phyloP scores from a whole-genome alignment of 2,797 vertebrate species.

The Erethizon dorsatum region DNA sequence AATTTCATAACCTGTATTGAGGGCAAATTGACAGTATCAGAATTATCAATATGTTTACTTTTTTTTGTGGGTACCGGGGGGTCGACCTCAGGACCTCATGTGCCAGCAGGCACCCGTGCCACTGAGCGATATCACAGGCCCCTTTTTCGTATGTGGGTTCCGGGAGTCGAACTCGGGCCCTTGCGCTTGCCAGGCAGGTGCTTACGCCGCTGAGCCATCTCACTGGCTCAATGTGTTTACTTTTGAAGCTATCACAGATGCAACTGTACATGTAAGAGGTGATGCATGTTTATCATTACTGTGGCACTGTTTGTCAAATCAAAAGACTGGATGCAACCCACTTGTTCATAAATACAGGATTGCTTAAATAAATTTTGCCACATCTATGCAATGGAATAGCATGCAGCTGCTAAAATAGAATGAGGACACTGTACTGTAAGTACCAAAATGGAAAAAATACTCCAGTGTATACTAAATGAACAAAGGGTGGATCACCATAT shows the following conservation, averaged over 20 bases:
- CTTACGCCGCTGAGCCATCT: too few species aligned
- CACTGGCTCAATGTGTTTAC: constrained; percentile 18
- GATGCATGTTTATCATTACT: constrained; percentile 24
- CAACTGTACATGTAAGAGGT: constrained; percentile 37
- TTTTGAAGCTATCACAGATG: constrained; percentile 58
- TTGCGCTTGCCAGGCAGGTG: too few species aligned
- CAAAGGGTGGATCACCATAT: background rate
- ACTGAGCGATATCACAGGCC: too few species aligned
- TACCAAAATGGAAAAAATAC: background rate
- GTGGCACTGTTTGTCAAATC: background rate
- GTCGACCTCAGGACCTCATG: too few species aligned
- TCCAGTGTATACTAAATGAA: constrained; percentile 1
- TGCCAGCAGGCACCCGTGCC: too few species aligned
- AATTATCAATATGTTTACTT: constrained; percentile 62
- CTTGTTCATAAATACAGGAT: background rate
- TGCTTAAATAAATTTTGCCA: constrained; percentile 52
- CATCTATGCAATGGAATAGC: background rate
- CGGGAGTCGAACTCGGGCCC: too few species aligned
- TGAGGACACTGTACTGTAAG: constrained; percentile 5
- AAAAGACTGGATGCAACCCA: constrained; percentile 22
- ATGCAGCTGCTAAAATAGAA: constrained; percentile 32
- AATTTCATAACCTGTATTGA: background rate
- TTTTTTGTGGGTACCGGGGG: background rate
- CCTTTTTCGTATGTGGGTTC: too few species aligned
- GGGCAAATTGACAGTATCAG: constrained; percentile 30